A percentile compares a stretch with the other conserved stretches of the same genome.
Conservation (phyloP, 2,113 vertebrate genomes). For the Gallinago jamesoni region DNA sequence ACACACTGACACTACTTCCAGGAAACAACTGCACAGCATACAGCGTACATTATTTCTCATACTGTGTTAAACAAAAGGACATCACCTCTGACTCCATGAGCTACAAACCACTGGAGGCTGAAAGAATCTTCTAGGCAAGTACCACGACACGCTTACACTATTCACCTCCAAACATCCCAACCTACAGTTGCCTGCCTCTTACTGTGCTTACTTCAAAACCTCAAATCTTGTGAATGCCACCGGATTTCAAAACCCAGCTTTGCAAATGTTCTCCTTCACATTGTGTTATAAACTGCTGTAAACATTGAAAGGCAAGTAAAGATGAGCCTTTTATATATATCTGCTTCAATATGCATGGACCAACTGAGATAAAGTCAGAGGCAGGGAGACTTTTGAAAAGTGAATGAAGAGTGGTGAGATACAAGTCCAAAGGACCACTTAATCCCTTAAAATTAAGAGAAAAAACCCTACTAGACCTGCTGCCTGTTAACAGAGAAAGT, state of each 20-base stretch:
- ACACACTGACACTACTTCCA: background rate
- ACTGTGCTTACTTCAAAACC: background rate
- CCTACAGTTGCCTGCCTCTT: background rate
- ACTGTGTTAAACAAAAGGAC: background rate
- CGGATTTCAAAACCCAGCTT: background rate
- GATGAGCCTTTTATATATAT: background rate
- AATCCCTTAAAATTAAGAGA: background rate
- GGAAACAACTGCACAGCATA: background rate
- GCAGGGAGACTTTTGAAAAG: background rate
- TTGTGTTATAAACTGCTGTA: background rate
- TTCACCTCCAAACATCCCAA: background rate
- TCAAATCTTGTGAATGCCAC: background rate
- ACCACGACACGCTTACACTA: too few species aligned
- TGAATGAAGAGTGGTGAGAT: background rate
- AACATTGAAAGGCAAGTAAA: background rate
- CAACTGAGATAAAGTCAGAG: background rate
- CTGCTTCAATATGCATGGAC: background rate
- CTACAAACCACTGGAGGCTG: rapidly evolving
- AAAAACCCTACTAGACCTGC: too few species aligned
- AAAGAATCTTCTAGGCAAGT: background rate
- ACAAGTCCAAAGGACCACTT: background rate
- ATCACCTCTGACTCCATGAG: background rate
- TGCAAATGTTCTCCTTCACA: background rate
- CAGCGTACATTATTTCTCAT: rapidly evolving
- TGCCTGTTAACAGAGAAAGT: too few species aligned